Percentiles rank a stretch among this genome's conserved stretches.
These are phyloP conservation scores for Tragelaphus imberbis DNA, from an alignment of 2,113 vertebrate species.

Conservation along the genomic window DNA sequence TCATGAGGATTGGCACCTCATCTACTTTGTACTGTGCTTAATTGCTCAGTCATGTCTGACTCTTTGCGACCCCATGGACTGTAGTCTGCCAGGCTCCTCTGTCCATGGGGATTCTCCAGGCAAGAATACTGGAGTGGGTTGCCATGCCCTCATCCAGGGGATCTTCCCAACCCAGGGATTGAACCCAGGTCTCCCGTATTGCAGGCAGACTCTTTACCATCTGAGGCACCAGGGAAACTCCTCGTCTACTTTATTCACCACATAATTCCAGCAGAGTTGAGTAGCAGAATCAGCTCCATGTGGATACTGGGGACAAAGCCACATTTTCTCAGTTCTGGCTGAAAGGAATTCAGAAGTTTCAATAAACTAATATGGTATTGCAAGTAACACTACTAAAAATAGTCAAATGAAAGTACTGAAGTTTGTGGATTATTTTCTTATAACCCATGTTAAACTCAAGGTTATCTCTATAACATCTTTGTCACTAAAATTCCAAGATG, in stretches of 20 bases:
- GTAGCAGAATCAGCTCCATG: neutral
- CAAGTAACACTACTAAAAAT: neutral
- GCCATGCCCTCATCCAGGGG: neutral
- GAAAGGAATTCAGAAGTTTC: neutral
- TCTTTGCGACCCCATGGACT: neutral
- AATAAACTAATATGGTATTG: neutral
- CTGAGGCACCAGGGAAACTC: neutral
- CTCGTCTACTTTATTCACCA: neutral
- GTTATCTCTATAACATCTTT: neutral
- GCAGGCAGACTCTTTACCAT: neutral
- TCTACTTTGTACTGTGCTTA: neutral
- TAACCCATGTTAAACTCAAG: neutral
- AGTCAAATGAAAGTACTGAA: neutral
- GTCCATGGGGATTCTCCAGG: neutral
- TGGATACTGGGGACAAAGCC: neutral
- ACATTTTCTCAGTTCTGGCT: neutral
- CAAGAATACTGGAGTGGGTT: neutral
- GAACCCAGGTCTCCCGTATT: neutral
- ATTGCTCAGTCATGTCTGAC: neutral
- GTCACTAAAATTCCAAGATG: neutral
- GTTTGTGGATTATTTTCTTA: neutral
- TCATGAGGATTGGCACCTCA: too few relatives aligned
- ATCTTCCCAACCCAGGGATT: neutral
- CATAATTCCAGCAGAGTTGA: neutral
- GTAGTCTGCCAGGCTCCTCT: neutral